Percentiles rank a stretch among this genome's conserved stretches.
These are phyloP conservation scores for Mythimna loreyi DNA, from an alignment of 2,888 invertebrate species.

Conservation along the genomic window DNA sequence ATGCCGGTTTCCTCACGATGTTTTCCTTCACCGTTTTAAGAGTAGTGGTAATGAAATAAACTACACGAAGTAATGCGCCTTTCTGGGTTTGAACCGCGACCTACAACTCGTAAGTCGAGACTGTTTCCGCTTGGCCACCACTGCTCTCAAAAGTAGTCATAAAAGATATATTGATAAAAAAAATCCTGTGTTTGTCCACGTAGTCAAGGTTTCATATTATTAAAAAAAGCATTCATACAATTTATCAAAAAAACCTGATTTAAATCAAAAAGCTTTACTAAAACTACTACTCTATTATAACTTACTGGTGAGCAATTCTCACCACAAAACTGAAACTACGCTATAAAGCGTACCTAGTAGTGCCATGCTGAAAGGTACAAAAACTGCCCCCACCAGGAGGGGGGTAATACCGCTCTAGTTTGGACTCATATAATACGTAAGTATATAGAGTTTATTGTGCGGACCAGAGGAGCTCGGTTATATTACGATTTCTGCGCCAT, in stretches of 20 bases:
- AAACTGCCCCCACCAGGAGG: constrained; percentile 47
- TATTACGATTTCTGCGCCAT: constrained; percentile 67
- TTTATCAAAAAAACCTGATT: neutral
- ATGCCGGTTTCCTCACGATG: no score
- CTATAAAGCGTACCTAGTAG: constrained; percentile 45
- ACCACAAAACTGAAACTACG: constrained; percentile 40
- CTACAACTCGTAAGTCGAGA: no score
- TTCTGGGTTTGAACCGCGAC: no score
- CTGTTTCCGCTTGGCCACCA: no score
- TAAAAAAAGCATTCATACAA: neutral
- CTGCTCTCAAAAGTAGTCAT: no score
- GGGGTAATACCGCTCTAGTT: constrained; percentile 54
- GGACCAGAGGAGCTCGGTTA: constrained; percentile 66
- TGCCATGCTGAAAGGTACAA: constrained; percentile 60
- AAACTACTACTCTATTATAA: constrained; percentile 24
- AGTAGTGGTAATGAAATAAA: no score
- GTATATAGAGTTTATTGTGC: constrained; percentile 69
- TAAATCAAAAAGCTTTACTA: neutral
- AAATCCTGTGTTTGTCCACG: neutral
- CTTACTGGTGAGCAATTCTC: constrained; percentile 20
- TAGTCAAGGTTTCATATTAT: neutral
- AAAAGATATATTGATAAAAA: no score
- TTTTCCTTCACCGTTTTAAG: no score
- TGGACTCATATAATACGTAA: constrained; percentile 48
- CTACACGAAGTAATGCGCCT: no score